phyloP scores from a whole-genome alignment of 1,140 invertebrate species.

The Lasioglossum baleicum region DNA sequence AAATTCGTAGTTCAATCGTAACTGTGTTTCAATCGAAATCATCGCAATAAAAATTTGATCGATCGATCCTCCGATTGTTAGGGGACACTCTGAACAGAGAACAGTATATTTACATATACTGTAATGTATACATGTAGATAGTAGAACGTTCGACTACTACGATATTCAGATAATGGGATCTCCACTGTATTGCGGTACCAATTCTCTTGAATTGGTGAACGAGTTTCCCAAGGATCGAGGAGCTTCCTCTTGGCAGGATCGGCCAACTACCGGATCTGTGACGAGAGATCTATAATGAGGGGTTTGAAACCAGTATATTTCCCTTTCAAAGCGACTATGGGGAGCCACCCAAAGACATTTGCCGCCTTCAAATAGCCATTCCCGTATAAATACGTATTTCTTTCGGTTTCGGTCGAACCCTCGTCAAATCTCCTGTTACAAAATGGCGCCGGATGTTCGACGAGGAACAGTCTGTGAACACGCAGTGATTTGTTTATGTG shows the following conservation, averaged over 20 bases:
- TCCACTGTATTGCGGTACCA: no score
- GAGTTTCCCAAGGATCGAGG: not conserved
- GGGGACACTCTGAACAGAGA: no score
- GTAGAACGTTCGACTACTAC: no score
- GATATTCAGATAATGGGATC: no score
- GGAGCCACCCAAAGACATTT: constrained; percentile 37
- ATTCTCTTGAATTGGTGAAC: not conserved
- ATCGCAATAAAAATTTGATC: no score
- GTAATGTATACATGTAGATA: no score
- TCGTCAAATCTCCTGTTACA: constrained; percentile 68
- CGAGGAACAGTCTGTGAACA: not conserved
- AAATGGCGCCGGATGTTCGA: constrained; percentile 47
- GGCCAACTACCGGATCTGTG: not conserved
- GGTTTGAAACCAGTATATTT: constrained; percentile 45
- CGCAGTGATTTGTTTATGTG: constrained; percentile 21
- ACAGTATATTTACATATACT: no score
- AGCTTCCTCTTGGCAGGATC: constrained; percentile 33
- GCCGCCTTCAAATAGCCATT: constrained; percentile 23
- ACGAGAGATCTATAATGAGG: constrained; percentile 34
- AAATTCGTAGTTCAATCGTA: no score
- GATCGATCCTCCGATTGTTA: no score
- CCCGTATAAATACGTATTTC: constrained; percentile 51
- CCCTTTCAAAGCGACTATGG: constrained; percentile 18
- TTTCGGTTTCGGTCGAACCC: constrained; percentile 57
- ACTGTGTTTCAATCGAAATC: no score